These are phyloP conservation scores for Hydractinia echinata DNA, from an alignment of 30 jellyfish, hydroid and myxozoan genomes.

Conservation along the genomic window DNA sequence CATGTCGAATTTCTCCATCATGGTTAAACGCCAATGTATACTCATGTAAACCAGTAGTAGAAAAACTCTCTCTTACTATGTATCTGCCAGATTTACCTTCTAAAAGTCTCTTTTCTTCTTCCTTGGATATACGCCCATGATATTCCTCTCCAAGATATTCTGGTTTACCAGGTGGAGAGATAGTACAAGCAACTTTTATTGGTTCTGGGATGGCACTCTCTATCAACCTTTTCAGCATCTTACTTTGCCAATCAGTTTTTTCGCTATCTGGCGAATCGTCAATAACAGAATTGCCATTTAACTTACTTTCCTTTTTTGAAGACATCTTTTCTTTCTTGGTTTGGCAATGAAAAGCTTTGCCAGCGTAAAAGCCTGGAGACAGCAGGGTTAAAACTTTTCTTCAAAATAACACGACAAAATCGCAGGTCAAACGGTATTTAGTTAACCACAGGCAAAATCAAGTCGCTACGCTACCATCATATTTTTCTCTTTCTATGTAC, in stretches of 20 bases:
- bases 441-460: too few relatives aligned
- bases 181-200: conserved; percentile 77
- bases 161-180: conserved; percentile 79
- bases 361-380: too few relatives aligned
- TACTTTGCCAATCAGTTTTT: conserved; percentile 1
- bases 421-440: too few relatives aligned
- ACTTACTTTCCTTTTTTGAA: neutral
- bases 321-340: too few relatives aligned
- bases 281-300: neutral
- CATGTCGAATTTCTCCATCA: conserved; percentile 76
- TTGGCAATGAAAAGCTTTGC: too few relatives aligned
- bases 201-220: conserved; percentile 86
- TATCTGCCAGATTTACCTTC: conserved; percentile 85
- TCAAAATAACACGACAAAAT: too few relatives aligned
- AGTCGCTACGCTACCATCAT: too few relatives aligned
- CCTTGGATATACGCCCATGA: conserved; percentile 74
- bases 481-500: too few relatives aligned
- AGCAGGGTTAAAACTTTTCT: too few relatives aligned
- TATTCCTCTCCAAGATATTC: conserved; percentile 60
- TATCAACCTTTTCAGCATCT: conserved; percentile 59
- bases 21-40: conserved; percentile 77
- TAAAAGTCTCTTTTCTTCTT: conserved; percentile 53
- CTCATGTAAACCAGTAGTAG: conserved; percentile 50
- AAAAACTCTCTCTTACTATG: conserved; percentile 73
- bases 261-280: neutral